These are phyloP conservation scores for Salticus scenicus DNA, from an alignment of 2,888 invertebrate species.

Conservation along the genomic window DNA sequence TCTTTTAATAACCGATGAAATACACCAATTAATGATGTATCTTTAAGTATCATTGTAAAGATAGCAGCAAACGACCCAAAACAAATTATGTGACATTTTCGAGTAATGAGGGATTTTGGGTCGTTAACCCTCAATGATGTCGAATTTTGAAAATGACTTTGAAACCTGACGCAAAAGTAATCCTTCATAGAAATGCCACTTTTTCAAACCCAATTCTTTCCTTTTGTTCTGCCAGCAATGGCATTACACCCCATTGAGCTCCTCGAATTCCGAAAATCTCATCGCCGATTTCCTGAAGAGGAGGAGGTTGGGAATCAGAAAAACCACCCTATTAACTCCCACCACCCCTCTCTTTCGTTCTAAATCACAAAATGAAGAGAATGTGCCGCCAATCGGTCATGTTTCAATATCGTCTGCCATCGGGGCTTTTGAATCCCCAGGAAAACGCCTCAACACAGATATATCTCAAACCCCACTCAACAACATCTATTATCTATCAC, in stretches of 20 bases:
- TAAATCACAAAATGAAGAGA: constrained; percentile 35
- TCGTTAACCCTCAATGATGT: too few species aligned
- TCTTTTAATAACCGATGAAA: too few species aligned
- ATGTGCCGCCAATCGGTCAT: constrained; percentile 58
- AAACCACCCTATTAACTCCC: too few species aligned
- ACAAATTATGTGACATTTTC: too few species aligned
- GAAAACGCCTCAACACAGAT: constrained; percentile 48
- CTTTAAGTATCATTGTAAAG: too few species aligned
- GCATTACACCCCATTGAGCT: constrained; percentile 13
- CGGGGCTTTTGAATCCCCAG: constrained; percentile 39
- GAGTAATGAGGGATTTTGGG: too few species aligned
- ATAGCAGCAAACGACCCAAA: too few species aligned
- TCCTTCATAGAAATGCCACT: not conserved
- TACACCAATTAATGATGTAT: too few species aligned
- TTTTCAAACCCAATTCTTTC: not conserved
- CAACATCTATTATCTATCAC: constrained; percentile 40
- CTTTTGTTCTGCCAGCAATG: constrained; percentile 9
- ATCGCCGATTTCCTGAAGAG: constrained; percentile 14
- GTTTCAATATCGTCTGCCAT: constrained; percentile 37
- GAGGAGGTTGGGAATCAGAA: not conserved
- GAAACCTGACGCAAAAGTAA: not conserved
- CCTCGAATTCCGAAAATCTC: constrained; percentile 15
- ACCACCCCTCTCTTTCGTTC: constrained; percentile 13
- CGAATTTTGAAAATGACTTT: too few species aligned
- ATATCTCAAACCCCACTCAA: constrained; percentile 46